These are phyloP conservation scores for Trissolcus basalis DNA, from an alignment of 1,140 invertebrate genomes.

Conservation along the genomic window DNA sequence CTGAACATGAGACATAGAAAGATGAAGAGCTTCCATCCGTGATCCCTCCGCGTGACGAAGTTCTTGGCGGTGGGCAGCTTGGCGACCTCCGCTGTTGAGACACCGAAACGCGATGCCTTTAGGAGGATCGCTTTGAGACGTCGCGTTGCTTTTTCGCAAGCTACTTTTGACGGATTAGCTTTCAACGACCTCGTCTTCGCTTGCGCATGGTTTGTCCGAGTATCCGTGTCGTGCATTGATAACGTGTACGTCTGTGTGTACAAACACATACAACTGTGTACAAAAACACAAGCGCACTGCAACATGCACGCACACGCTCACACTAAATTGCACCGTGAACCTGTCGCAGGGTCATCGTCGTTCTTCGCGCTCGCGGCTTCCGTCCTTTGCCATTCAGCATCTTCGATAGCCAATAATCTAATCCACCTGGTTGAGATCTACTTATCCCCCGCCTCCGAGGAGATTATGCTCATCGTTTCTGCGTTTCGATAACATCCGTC, in stretches of 20 bases:
- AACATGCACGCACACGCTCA: conserved; percentile 34
- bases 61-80: conserved; percentile 67
- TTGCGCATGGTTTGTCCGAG: conserved; percentile 60
- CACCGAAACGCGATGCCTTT: conserved; percentile 69
- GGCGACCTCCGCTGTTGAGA: conserved; percentile 67
- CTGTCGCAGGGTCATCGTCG: conserved; percentile 13
- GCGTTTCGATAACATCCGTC: conserved; percentile 37
- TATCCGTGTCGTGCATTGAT: conserved; percentile 51
- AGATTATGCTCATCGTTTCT: conserved; percentile 42
- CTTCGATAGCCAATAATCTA: conserved; percentile 31
- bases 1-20: conserved; percentile 71
- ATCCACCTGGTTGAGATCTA: conserved; percentile 19
- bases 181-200: conserved; percentile 65
- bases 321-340: conserved; percentile 27
- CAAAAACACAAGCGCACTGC: conserved; percentile 28
- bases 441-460: conserved; percentile 22
- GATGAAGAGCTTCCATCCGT: conserved; percentile 72
- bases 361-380: conserved; percentile 5
- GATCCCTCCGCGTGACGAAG: conserved; percentile 69
- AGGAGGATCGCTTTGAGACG: conserved; percentile 68
- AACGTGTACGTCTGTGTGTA: conserved; percentile 30
- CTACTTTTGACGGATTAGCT: conserved; percentile 69
- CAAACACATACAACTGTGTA: conserved; percentile 44
- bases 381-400: conserved; percentile 25
- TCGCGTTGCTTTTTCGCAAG: conserved; percentile 71